A percentile compares a stretch with the other conserved stretches of the same genome.
These are phyloP conservation scores for Hydrolagus colliei DNA, from an alignment of 2,797 vertebrate species.

Conservation along the genomic window DNA sequence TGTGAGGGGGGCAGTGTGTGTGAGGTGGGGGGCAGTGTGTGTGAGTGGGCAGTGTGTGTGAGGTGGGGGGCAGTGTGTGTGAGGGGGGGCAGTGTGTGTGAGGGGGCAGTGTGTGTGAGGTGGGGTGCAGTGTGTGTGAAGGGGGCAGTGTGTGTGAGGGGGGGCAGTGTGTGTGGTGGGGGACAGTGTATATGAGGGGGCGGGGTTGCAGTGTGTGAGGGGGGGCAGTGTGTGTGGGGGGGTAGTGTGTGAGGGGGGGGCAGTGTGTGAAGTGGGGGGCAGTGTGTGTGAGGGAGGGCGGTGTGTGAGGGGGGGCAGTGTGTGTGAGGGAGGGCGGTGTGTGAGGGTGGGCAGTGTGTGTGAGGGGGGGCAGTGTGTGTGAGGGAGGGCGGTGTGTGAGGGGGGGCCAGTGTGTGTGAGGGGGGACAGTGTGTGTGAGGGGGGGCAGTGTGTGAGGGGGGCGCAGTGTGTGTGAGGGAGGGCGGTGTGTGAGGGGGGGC, in stretches of 20 bases:
- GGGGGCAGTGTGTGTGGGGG: neutral
- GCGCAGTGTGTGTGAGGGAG: neutral
- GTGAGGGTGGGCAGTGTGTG: neutral
- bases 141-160: neutral
- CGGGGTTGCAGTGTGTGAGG: neutral
- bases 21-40: neutral
- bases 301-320: neutral
- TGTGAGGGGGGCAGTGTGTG: neutral
- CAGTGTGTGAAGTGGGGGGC: too few relatives aligned
- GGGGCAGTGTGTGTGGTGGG: neutral
- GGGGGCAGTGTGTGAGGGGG: neutral
- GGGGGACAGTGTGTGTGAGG: neutral
- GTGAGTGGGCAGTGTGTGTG: neutral
- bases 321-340: neutral
- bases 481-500: too few relatives aligned
- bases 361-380: neutral
- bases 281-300: neutral
- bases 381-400: too few relatives aligned
- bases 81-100: too few relatives aligned
- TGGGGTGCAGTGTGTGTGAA: fast-evolving
- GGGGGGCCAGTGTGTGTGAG: neutral
- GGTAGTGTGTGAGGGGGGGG: too few relatives aligned
- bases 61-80: neutral
- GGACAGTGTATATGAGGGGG: too few relatives aligned
- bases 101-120: neutral